These are phyloP conservation scores for Leucoptera coffeella DNA, from an alignment of 2,888 invertebrate species.

Conservation along the genomic window DNA sequence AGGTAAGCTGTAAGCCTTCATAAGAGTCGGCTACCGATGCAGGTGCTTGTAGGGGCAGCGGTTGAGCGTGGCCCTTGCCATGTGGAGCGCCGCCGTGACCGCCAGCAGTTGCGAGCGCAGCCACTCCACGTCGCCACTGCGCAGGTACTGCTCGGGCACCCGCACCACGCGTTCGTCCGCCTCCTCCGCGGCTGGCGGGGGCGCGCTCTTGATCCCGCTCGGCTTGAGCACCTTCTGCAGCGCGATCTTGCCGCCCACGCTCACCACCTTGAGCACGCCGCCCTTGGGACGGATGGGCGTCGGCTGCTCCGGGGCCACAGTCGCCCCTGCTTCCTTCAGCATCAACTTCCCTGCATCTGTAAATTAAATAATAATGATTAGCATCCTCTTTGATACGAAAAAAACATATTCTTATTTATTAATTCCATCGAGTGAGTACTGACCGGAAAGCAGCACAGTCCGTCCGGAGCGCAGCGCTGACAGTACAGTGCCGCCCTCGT, in stretches of 20 bases:
- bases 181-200: constrained; percentile 2
- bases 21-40: no score
- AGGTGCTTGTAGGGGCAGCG: constrained; percentile 9
- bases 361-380: constrained; percentile 6
- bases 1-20: constrained; percentile 1
- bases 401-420: neutral
- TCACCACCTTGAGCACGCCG: constrained; percentile 15
- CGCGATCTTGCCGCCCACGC: constrained; percentile 15
- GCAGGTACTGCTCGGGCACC: constrained; percentile 12
- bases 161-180: constrained; percentile 4
- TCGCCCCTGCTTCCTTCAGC: constrained; percentile 38
- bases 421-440: constrained; percentile 1
- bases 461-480: constrained; percentile 81
- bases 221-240: constrained; percentile 19
- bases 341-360: constrained; percentile 72
- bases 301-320: neutral
- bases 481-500: constrained; percentile 65
- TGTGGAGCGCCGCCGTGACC: constrained; percentile 13
- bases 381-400: neutral
- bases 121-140: constrained; percentile 8
- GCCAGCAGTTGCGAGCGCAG: constrained; percentile 16
- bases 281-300: constrained; percentile 4
- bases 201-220: constrained; percentile 18
- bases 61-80: constrained; percentile 10
- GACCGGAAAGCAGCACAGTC: constrained; percentile 74